Base-by-base conservation (phyloP, 2,113 vertebrate species). In the Nycticorax nycticorax region DNA sequence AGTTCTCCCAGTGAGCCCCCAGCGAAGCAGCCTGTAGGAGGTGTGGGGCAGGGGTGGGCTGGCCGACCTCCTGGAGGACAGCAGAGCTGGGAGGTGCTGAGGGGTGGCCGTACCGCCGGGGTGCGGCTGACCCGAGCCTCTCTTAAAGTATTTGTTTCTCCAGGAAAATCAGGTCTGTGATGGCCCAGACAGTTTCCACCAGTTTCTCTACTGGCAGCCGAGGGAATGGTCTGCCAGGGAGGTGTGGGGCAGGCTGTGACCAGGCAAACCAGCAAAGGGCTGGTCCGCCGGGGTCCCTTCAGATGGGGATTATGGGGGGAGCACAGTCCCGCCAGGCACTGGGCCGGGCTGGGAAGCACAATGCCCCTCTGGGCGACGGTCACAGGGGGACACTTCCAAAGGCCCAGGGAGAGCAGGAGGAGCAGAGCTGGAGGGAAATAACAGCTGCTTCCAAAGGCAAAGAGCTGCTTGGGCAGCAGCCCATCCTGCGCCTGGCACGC, bases 271-370 rank as follows among this genome's bases (percentile, higher is more conserved):
- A 57, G 55, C 57, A 7, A 11, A 68, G 41, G 27, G 47, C 30
- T 26, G 32, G 19, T 30, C 68, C 52, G 35, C 7, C 21, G 33
- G 20, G 22, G 3, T 14, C 24, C 66, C 43, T 48, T 72, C 85
- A 35, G 23, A 15, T 6, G 23, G 69, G 47, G 43, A 24, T 57
- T 89, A 30, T 14, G 68, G 60, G 62, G 4, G 39, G 4, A 72
- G 87, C 23, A 67, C 68, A 63, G 96, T 87, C 27, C 63, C 53
- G 24, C 53, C 50, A n/a, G 88, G 66, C n/a, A 20, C 66, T 52
- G 80, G 68, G 89, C 93, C 92, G 89, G 86, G 89, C 92, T 92
- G 84, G 96, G 93, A 92, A 97, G 89, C 80, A 72, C 89, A 75
- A 7, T 88, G 78, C 30, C 33, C 12, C 41, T 59, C 22, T 0